Percentiles rank a stretch among this genome's conserved stretches.
These are phyloP conservation scores for Bungarus multicinctus DNA, from an alignment of 2,113 vertebrate species.

Conservation along the genomic window DNA sequence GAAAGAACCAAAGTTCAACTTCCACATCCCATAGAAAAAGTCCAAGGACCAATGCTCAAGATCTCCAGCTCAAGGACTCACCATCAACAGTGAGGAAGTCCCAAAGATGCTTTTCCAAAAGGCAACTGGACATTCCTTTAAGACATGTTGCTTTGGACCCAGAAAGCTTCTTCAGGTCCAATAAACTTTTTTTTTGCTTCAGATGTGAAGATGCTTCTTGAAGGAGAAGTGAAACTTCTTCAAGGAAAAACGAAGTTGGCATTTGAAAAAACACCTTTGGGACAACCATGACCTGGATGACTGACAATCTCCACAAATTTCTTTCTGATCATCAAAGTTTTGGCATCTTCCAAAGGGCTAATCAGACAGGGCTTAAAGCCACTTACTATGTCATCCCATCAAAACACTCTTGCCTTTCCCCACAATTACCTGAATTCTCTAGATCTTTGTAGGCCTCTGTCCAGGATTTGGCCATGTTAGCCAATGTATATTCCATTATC, in stretches of 20 bases:
- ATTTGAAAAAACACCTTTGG: neutral
- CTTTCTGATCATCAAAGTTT: too few species aligned
- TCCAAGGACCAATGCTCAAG: too few species aligned
- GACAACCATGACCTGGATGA: neutral
- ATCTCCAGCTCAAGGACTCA: neutral
- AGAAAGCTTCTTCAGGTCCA: neutral
- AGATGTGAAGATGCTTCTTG: neutral
- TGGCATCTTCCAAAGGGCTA: neutral
- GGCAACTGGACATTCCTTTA: neutral
- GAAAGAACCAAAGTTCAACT: too few species aligned
- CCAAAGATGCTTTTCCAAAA: neutral
- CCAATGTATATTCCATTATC: constrained; percentile 94
- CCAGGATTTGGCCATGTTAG: constrained; percentile 92
- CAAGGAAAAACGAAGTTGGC: neutral
- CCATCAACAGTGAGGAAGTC: neutral
- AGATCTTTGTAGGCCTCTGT: constrained; percentile 94
- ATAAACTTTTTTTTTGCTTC: neutral
- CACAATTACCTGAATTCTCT: constrained; percentile 89
- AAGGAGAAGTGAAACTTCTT: neutral
- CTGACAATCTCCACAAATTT: neutral
- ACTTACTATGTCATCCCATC: neutral
- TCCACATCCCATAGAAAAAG: too few species aligned
- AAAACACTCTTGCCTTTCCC: neutral
- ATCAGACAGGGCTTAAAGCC: neutral
- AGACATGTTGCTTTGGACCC: neutral